Percentiles rank a stretch among this genome's conserved stretches.
phyloP scores from a whole-genome alignment of 2,888 invertebrate genomes.

The Trissolcus brochymenae region DNA sequence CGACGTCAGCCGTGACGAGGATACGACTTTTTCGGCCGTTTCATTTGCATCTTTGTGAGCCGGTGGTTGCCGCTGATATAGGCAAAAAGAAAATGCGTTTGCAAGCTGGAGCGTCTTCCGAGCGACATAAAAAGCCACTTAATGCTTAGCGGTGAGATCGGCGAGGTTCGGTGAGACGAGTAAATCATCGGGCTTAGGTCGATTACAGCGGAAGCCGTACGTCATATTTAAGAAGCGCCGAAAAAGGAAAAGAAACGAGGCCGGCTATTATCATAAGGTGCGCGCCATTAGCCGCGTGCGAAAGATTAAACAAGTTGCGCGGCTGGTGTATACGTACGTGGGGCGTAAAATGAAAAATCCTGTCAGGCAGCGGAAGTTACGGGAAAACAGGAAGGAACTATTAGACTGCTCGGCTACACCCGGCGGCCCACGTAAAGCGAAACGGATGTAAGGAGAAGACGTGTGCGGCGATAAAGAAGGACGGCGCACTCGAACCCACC shows the following conservation, averaged over 20 bases:
- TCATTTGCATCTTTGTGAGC: neutral
- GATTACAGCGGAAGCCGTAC: constrained; percentile 8
- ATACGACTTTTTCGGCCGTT: neutral
- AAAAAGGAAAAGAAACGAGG: constrained; percentile 28
- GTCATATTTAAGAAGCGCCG: constrained; percentile 22
- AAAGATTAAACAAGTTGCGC: constrained; percentile 37
- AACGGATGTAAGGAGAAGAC: constrained; percentile 46
- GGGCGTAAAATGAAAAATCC: constrained; percentile 59
- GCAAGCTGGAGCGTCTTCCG: neutral
- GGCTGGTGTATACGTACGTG: constrained; percentile 24
- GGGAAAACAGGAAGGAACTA: constrained; percentile 57
- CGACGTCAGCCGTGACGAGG: neutral
- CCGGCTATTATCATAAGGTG: constrained; percentile 53
- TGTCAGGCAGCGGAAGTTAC: constrained; percentile 46
- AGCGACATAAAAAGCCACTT: neutral
- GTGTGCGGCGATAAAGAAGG: constrained; percentile 3
- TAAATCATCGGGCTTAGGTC: constrained; percentile 11
- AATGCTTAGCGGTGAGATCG: neutral
- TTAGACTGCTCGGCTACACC: constrained; percentile 51
- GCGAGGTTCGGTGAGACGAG: neutral
- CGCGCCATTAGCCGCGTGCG: constrained; percentile 58
- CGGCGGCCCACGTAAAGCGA: constrained; percentile 59
- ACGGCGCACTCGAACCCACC: neutral
- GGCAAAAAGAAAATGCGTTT: neutral
- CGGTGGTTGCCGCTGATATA: neutral